Conservation (phyloP, 30 jellyfish, hydroid and myxozoan species). For the Haliclystus octoradiatus region DNA sequence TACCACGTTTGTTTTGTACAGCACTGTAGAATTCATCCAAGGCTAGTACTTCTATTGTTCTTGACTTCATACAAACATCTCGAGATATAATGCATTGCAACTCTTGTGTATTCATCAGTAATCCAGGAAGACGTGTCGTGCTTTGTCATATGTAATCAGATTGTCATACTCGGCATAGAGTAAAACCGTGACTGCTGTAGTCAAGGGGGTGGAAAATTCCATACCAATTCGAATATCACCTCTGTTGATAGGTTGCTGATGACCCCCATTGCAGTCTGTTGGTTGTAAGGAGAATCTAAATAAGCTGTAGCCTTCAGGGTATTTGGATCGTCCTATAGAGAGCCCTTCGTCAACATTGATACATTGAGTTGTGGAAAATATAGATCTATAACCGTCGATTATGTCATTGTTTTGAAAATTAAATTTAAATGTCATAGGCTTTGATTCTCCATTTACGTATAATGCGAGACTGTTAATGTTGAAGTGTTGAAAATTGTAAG, state of each 20-base stretch:
- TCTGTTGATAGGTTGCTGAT: background rate
- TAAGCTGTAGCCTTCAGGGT: background rate
- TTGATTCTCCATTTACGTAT: background rate
- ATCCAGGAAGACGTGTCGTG: background rate
- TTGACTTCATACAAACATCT: too few species aligned
- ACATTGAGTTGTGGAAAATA: background rate
- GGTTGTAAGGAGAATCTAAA: background rate
- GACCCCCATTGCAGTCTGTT: background rate
- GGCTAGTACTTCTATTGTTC: too few species aligned
- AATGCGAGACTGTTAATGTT: background rate
- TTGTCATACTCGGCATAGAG: background rate
- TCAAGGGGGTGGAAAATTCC: background rate
- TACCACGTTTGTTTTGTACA: too few species aligned
- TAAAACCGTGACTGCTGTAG: background rate
- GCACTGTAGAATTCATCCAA: too few species aligned
- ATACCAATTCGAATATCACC: background rate
- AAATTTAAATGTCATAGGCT: background rate
- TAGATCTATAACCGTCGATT: background rate
- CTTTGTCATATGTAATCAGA: background rate
- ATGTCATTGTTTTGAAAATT: too few species aligned
- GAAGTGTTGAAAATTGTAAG: background rate
- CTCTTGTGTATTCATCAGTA: background rate
- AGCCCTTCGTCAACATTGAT: background rate
- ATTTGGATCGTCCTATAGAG: background rate
- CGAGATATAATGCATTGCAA: background rate